These are phyloP conservation scores for Urocynchramus pylzowi DNA, from an alignment of 2,113 vertebrate species.

Conservation along the genomic window DNA sequence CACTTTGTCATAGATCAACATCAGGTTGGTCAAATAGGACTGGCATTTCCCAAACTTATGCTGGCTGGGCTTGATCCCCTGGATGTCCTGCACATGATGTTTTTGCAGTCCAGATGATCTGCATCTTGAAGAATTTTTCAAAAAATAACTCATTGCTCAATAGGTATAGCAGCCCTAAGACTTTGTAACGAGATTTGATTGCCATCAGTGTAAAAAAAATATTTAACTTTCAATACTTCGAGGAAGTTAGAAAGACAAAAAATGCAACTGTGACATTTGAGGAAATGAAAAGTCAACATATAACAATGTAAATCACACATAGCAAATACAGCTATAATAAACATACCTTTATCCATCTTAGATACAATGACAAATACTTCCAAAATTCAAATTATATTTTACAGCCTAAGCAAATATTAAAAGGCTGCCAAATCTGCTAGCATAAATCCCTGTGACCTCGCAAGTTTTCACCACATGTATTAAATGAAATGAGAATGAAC, in stretches of 20 bases:
- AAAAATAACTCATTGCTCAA: not conserved
- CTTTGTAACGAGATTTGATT: conserved; percentile 21
- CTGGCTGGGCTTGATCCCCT: not conserved
- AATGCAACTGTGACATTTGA: conserved; percentile 61
- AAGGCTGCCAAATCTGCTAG: conserved; percentile 50
- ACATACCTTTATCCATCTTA: conserved; percentile 64
- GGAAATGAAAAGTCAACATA: conserved; percentile 65
- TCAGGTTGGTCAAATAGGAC: not conserved
- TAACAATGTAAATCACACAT: conserved; percentile 66
- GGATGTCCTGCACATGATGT: not conserved
- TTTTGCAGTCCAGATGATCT: not conserved
- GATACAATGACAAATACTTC: conserved; percentile 65
- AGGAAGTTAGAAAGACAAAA: conserved; percentile 52
- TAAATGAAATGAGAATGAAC: conserved; percentile 61
- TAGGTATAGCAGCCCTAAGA: not conserved
- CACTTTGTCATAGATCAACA: not conserved
- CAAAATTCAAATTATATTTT: conserved; percentile 66
- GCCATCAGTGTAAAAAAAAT: conserved; percentile 34
- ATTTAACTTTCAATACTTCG: conserved; percentile 51
- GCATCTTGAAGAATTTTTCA: not conserved
- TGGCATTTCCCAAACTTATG: not conserved
- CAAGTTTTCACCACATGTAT: conserved; percentile 31
- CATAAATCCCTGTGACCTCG: conserved; percentile 33
- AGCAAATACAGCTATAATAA: conserved; percentile 66
- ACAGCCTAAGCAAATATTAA: conserved; percentile 65